These are phyloP conservation scores for Rhabditoides inermis DNA, from an alignment of 2,888 invertebrate genomes.

Conservation along the genomic window DNA sequence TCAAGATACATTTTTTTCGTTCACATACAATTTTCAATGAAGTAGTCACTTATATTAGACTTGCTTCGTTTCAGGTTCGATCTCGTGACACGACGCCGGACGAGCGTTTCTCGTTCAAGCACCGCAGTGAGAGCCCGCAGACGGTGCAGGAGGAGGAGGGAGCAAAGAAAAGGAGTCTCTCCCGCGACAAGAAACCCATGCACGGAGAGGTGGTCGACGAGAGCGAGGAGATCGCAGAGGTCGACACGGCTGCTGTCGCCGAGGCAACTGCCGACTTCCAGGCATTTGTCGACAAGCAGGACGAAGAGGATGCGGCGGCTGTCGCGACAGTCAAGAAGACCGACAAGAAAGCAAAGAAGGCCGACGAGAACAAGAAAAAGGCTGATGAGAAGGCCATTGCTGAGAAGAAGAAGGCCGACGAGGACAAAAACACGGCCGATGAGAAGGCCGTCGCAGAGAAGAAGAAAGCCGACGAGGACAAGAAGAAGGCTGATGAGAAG, in stretches of 20 bases:
- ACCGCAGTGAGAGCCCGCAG: no score
- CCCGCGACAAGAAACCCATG: slow-evolving; percentile 10
- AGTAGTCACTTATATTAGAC: no score
- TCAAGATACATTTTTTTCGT: no score
- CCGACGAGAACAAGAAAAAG: slow-evolving; percentile 10
- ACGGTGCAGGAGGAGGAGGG: slow-evolving; percentile 1
- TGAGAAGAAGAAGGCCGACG: slow-evolving; percentile 1
- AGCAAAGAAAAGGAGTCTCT: not conserved
- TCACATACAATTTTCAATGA: no score
- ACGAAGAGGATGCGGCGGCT: slow-evolving; percentile 4
- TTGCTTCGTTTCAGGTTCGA: slow-evolving; percentile 13
- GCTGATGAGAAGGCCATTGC: slow-evolving; percentile 10
- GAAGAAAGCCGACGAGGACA: slow-evolving; percentile 9
- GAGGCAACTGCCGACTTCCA: slow-evolving; percentile 4
- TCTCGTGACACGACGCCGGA: slow-evolving; percentile 13
- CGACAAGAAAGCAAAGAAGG: slow-evolving; percentile 11
- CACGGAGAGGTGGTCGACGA: slow-evolving; percentile 4
- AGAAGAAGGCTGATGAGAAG: slow-evolving; percentile 9
- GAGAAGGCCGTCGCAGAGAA: slow-evolving; percentile 6
- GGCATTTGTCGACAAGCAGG: not conserved
- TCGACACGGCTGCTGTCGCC: slow-evolving; percentile 7
- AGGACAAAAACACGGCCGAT: slow-evolving; percentile 1
- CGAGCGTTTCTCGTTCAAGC: slow-evolving; percentile 25
- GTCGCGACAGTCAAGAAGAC: slow-evolving; percentile 9
- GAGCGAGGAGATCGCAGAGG: slow-evolving; percentile 9